phyloP scores from a whole-genome alignment of 2,797 vertebrate species.

The Chelonia mydas region DNA sequence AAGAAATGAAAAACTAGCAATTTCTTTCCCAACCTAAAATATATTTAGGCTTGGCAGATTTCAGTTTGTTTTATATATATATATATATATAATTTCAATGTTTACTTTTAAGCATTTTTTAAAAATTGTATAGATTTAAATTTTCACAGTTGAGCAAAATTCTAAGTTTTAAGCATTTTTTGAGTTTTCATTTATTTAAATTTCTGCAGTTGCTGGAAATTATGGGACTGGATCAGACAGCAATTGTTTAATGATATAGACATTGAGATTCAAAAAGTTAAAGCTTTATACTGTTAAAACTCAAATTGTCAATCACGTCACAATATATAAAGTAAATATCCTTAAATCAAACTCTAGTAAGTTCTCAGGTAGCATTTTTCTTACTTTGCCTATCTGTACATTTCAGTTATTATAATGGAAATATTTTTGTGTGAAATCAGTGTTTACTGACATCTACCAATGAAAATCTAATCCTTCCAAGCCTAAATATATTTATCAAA shows the following conservation, averaged over 20 bases:
- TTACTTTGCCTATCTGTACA: background rate
- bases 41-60: background rate
- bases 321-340: background rate
- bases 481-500: slow-evolving; percentile 66
- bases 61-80: background rate
- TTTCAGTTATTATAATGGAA: background rate
- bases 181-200: background rate
- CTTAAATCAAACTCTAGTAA: background rate
- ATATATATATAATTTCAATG: too few species aligned
- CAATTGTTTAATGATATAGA: background rate
- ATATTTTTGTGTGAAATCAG: background rate
- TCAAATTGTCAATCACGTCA: background rate
- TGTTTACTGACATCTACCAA: background rate
- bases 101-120: too few species aligned
- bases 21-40: slow-evolving; percentile 62
- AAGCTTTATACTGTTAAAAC: background rate
- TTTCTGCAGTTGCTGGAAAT: background rate
- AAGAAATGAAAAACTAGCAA: slow-evolving; percentile 71
- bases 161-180: background rate
- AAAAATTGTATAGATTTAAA: background rate
- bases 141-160: background rate
- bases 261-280: background rate
- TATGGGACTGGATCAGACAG: background rate
- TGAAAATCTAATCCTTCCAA: background rate
- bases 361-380: background rate